Evolutionary conservation across 2,797 vertebrate genomes (phyloP).

Genomic region (Pangasius krempfi): DNA sequence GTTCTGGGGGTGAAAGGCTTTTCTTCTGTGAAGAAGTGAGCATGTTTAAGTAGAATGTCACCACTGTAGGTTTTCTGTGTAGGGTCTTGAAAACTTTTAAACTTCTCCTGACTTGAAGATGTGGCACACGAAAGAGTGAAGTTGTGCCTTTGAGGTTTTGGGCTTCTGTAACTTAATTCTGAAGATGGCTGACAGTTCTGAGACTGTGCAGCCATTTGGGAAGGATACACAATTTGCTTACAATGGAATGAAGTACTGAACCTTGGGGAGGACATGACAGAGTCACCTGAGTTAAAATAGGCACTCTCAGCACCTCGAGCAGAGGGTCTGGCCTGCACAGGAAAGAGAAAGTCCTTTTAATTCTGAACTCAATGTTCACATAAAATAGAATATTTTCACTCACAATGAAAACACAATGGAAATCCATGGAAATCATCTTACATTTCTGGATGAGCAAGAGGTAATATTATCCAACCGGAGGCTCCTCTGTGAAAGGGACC

Average conservation of each 20-base stretch:
- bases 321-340: constrained; percentile 67
- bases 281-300: constrained; percentile 64
- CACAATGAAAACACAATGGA: background rate
- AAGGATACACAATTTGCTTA: constrained; percentile 71
- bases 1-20: constrained; percentile 91
- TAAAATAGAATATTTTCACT: background rate
- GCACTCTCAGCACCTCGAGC: constrained; percentile 64
- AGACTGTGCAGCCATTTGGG: constrained; percentile 44
- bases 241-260: constrained; percentile 71
- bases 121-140: constrained; percentile 49
- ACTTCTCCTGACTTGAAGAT: constrained; percentile 60
- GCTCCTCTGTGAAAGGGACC: constrained; percentile 66
- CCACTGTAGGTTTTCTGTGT: constrained; percentile 77
- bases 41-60: constrained; percentile 88
- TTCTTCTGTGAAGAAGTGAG: constrained; percentile 79
- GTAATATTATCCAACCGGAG: constrained; percentile 66
- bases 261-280: constrained; percentile 67
- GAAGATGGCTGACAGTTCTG: constrained; percentile 55
- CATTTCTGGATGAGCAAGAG: constrained; percentile 74
- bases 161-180: constrained; percentile 56
- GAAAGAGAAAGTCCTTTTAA: constrained; percentile 6
- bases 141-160: constrained; percentile 57
- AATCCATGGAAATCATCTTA: constrained; percentile 57
- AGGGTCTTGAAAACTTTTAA: constrained; percentile 73
- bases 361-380: background rate